A percentile compares a stretch with the other conserved stretches of the same genome.
phyloP scores from a whole-genome alignment of 2,113 vertebrate genomes.

The Pseudois nayaur region DNA sequence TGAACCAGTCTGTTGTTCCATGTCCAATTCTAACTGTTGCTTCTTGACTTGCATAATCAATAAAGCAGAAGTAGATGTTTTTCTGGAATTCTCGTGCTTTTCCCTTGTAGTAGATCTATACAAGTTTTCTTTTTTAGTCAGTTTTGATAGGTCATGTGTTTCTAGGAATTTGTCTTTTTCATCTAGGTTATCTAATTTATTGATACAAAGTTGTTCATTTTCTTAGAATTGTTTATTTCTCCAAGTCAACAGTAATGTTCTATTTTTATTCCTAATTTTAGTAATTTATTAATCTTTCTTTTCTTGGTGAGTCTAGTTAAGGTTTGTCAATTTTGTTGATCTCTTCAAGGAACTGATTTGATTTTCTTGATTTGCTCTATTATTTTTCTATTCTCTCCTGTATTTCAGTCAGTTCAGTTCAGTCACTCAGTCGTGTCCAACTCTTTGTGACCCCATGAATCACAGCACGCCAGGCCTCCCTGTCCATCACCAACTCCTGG shows the following conservation, averaged over 20 bases:
- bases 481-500: too few relatives aligned
- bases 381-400: background rate
- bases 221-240: constrained; percentile 9
- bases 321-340: background rate
- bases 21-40: background rate
- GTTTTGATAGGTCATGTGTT: background rate
- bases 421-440: too few relatives aligned
- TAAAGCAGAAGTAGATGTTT: background rate
- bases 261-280: background rate
- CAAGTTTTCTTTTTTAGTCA: constrained; percentile 15
- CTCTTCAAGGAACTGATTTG: background rate
- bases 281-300: background rate
- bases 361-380: background rate
- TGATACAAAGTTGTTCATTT: background rate
- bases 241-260: background rate
- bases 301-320: background rate
- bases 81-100: background rate
- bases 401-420: background rate
- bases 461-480: too few relatives aligned
- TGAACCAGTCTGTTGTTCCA: background rate
- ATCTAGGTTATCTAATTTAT: background rate
- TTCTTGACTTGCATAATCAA: background rate
- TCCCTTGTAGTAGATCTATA: background rate
- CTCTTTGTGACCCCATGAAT: too few relatives aligned
- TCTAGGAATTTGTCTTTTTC: background rate